phyloP scores from a whole-genome alignment of 2,888 invertebrate genomes.

The Iselma pallidipennis region DNA sequence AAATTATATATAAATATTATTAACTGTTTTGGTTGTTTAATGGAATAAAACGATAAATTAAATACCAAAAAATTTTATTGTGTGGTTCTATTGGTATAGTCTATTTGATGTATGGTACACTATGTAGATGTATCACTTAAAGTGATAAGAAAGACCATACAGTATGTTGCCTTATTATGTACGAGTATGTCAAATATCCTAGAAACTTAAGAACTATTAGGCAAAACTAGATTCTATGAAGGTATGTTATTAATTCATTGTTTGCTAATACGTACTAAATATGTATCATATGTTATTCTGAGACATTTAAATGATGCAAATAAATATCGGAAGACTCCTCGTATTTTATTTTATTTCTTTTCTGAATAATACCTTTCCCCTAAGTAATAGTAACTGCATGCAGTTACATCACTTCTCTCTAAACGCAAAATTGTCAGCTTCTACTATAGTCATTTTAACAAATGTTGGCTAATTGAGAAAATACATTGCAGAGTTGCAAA shows the following conservation, averaged over 20 bases:
- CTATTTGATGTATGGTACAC: slow-evolving; percentile 33
- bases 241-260: slow-evolving; percentile 20
- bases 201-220: slow-evolving; percentile 32
- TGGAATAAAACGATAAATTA: slow-evolving; percentile 6
- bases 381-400: neutral
- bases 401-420: neutral
- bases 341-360: slow-evolving; percentile 15
- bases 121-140: slow-evolving; percentile 7
- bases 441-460: slow-evolving; percentile 52
- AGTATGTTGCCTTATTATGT: slow-evolving; percentile 51
- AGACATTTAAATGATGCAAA: slow-evolving; percentile 25
- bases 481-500: slow-evolving; percentile 42
- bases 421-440: slow-evolving; percentile 15
- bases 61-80: slow-evolving; percentile 16
- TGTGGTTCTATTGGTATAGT: slow-evolving; percentile 32
- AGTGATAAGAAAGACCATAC: slow-evolving; percentile 38
- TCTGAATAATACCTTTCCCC: too few relatives aligned
- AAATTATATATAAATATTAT: slow-evolving; percentile 2
- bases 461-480: slow-evolving; percentile 50
- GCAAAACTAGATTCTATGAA: slow-evolving; percentile 19
- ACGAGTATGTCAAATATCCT: slow-evolving; percentile 43
- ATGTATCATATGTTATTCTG: slow-evolving; percentile 26
- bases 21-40: slow-evolving; percentile 14
- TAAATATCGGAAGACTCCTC: slow-evolving; percentile 24
- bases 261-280: slow-evolving; percentile 27